Conservation (phyloP, 1,140 invertebrate genomes). For the Psix sp. region DNA sequence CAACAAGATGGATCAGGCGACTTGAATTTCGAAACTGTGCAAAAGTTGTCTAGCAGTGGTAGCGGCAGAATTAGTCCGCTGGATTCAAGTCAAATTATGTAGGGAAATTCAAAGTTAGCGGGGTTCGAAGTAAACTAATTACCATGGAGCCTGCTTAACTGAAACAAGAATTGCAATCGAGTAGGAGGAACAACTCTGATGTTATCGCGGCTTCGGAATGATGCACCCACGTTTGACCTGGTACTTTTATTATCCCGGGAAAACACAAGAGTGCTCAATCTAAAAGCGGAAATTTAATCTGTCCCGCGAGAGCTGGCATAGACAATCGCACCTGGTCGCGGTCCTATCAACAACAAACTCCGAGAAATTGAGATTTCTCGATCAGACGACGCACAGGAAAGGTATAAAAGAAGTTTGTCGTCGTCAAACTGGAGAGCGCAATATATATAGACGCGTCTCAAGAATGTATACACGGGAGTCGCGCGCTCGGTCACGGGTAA, state of each 20-base stretch:
- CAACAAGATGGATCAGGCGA: conserved; percentile 1
- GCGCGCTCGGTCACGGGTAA: conserved; percentile 86
- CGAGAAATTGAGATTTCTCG: conserved; percentile 56
- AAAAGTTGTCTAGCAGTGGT: neutral
- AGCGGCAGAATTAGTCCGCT: neutral
- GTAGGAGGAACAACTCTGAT: no score
- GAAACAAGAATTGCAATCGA: conserved; percentile 8
- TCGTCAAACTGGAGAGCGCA: conserved; percentile 66
- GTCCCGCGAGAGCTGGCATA: conserved; percentile 20
- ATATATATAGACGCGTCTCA: conserved; percentile 51
- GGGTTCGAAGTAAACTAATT: conserved; percentile 28
- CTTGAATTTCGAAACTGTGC: conserved; percentile 4
- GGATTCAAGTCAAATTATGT: conserved; percentile 17
- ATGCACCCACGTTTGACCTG: conserved; percentile 3
- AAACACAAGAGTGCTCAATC: conserved; percentile 26
- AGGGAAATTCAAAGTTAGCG: neutral
- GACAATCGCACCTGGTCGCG: conserved; percentile 48
- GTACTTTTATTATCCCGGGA: neutral
- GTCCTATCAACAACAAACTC: conserved; percentile 25
- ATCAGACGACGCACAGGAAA: conserved; percentile 44
- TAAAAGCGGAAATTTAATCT: conserved; percentile 31
- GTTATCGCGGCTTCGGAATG: conserved; percentile 7
- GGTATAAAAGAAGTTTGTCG: conserved; percentile 69
- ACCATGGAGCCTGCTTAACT: conserved; percentile 3
- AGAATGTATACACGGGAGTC: conserved; percentile 70